Conservation (phyloP, 2,113 vertebrate species). For the Lathamus discolor region DNA sequence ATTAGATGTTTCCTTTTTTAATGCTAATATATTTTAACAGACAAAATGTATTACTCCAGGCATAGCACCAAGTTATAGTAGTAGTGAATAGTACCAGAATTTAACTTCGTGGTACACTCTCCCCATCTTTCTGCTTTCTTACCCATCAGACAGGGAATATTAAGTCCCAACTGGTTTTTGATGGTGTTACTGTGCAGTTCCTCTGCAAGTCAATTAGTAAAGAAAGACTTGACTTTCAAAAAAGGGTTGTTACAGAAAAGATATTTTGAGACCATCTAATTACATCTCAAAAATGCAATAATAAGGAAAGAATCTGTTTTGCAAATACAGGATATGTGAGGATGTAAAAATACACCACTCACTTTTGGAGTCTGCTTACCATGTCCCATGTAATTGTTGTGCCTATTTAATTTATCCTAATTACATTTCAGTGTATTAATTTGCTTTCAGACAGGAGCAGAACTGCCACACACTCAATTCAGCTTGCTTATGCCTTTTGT, state of each 20-base stretch:
- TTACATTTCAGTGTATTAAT: not conserved
- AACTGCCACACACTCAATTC: not conserved
- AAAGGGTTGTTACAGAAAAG: not conserved
- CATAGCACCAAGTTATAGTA: not conserved
- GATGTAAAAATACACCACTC: not conserved
- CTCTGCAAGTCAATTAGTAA: not conserved
- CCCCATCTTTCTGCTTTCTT: not conserved
- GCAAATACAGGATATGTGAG: not conserved
- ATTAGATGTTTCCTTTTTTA: not conserved
- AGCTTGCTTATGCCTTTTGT: not conserved
- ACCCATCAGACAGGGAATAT: not conserved
- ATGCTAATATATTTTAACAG: not conserved
- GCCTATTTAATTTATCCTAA: not conserved
- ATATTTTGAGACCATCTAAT: not conserved
- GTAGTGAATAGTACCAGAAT: not conserved
- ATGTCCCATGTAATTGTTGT: not conserved
- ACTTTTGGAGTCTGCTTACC: not conserved
- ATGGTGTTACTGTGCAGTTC: not conserved
- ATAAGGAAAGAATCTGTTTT: not conserved
- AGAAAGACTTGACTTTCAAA: not conserved
- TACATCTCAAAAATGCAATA: not conserved
- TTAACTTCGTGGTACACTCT: not conserved
- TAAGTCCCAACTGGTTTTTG: not conserved
- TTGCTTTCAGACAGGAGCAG: slow-evolving; percentile 8
- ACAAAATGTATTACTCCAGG: not conserved